Evolutionary conservation across 2,888 invertebrate species (phyloP).

Genomic region (Amiota communis): DNA sequence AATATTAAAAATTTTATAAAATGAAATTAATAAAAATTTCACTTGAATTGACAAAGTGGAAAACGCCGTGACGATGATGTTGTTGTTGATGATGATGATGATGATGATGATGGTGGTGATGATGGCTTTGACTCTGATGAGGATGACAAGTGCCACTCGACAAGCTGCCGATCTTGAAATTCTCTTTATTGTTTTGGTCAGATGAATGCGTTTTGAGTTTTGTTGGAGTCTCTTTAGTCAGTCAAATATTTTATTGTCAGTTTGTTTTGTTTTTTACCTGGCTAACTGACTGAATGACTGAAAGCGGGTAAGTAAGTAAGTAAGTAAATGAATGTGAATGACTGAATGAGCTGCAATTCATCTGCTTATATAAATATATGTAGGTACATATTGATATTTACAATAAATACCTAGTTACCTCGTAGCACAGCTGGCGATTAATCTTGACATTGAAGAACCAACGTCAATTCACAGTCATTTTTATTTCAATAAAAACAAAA

Average conservation of each 20-base stretch:
- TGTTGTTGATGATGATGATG: not conserved
- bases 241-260: too few relatives aligned
- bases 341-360: not conserved
- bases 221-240: constrained; percentile 1
- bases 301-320: not conserved
- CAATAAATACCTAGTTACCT: constrained; percentile 49
- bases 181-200: constrained; percentile 33
- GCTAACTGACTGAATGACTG: constrained; percentile 28
- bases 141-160: constrained; percentile 68
- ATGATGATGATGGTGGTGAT: too few relatives aligned
- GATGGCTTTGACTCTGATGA: constrained; percentile 32
- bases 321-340: constrained; percentile 38
- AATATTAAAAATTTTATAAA: constrained; percentile 35
- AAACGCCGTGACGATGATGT: constrained; percentile 60
- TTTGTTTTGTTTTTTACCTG: constrained; percentile 11
- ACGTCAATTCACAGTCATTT: constrained; percentile 22
- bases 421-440: constrained; percentile 63
- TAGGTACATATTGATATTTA: not conserved
- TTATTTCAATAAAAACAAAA: constrained; percentile 19
- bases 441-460: constrained; percentile 64
- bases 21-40: constrained; percentile 70
- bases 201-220: not conserved
- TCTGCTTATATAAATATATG: not conserved
- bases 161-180: constrained; percentile 66
- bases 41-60: constrained; percentile 69